Evolutionary conservation across 1,140 invertebrate genomes (phyloP).

Genomic region (Drosophila watanabei): DNA sequence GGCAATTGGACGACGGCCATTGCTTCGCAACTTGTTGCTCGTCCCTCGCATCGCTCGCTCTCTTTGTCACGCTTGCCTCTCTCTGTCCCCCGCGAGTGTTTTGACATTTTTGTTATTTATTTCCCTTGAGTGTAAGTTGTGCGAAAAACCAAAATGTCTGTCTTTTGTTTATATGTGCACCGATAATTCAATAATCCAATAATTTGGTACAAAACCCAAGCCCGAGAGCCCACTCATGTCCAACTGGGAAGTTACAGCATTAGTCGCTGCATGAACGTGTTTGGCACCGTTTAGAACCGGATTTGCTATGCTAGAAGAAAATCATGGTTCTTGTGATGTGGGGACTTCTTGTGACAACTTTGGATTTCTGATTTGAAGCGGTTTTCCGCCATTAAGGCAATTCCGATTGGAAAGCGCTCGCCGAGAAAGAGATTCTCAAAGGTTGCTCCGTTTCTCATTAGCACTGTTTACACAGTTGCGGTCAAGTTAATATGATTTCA

Average conservation of each 20-base stretch:
- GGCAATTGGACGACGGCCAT: slow-evolving; percentile 66
- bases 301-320: slow-evolving; percentile 52
- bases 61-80: slow-evolving; percentile 36
- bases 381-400: slow-evolving; percentile 55
- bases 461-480: slow-evolving; percentile 12
- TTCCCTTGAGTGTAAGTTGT: slow-evolving; percentile 43
- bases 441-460: slow-evolving; percentile 28
- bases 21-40: slow-evolving; percentile 80
- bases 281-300: slow-evolving; percentile 75
- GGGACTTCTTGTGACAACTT: slow-evolving; percentile 63
- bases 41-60: slow-evolving; percentile 45
- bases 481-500: neutral
- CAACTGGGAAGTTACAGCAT: slow-evolving; percentile 16
- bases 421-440: slow-evolving; percentile 14
- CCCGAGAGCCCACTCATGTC: slow-evolving; percentile 8
- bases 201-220: slow-evolving; percentile 2
- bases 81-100: slow-evolving; percentile 36
- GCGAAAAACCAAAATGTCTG: slow-evolving; percentile 34
- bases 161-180: neutral
- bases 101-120: slow-evolving; percentile 61
- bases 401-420: slow-evolving; percentile 35
- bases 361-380: slow-evolving; percentile 48
- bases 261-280: slow-evolving; percentile 53
- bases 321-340: slow-evolving; percentile 49
- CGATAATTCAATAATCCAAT: slow-evolving; percentile 8